Conservation (phyloP, 2,113 vertebrate genomes). For the Agapornis roseicollis region DNA sequence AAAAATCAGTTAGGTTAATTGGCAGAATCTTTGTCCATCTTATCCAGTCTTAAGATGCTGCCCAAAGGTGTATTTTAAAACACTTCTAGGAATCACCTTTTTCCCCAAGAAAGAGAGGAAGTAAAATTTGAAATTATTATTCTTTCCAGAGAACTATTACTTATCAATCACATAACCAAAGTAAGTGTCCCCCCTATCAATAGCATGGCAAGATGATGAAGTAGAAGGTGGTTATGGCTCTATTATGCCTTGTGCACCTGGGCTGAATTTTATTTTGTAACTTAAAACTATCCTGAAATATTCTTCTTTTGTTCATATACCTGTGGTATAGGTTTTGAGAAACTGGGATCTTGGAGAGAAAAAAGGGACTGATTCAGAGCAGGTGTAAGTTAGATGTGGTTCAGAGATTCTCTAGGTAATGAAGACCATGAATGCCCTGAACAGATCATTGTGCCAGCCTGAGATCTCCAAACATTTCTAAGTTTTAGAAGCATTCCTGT, state of each 20-base stretch:
- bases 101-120: not conserved
- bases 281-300: not conserved
- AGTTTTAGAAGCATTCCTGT: not conserved
- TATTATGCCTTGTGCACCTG: not conserved
- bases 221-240: not conserved
- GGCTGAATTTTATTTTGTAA: not conserved
- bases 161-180: not conserved
- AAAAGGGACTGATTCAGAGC: not conserved
- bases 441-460: not conserved
- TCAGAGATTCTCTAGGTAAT: not conserved
- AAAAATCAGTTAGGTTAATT: not conserved
- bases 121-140: not conserved
- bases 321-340: rapidly evolving
- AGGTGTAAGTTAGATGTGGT: not conserved
- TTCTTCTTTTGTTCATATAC: not conserved
- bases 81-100: not conserved
- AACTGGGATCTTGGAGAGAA: not conserved
- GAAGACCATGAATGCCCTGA: not conserved
- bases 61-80: not conserved
- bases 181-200: not conserved
- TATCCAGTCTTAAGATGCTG: not conserved
- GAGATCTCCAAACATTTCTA: not conserved
- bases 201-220: not conserved
- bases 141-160: not conserved
- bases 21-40: not conserved